These are phyloP conservation scores for Botia almorhae DNA, from an alignment of 2,797 vertebrate species.

Conservation along the genomic window DNA sequence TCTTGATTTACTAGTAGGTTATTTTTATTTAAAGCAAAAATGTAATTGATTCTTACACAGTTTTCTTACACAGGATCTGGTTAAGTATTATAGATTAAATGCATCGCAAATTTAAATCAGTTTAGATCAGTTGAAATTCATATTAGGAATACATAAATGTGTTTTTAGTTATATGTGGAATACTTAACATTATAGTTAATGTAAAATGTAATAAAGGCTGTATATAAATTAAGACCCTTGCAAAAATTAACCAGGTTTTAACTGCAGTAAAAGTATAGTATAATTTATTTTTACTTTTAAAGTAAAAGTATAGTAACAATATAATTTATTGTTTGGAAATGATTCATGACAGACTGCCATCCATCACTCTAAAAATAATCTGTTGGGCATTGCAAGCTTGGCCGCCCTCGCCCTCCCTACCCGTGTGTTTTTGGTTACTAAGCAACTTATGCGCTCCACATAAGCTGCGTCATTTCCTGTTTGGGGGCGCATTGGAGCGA, in stretches of 20 bases:
- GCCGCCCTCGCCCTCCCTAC: constrained; percentile 8
- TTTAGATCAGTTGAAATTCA: too few relatives aligned
- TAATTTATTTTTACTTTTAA: too few relatives aligned
- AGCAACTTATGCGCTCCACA: constrained; percentile 58
- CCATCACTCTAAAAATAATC: constrained; percentile 37
- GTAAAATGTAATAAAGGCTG: too few relatives aligned
- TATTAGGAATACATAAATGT: too few relatives aligned
- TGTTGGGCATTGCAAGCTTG: constrained; percentile 3
- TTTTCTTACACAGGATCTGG: background rate
- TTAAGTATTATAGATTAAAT: background rate
- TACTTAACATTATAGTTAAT: too few relatives aligned
- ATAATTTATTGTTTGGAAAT: background rate
- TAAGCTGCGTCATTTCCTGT: constrained; percentile 77
- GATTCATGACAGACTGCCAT: background rate
- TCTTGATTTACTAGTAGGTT: constrained; percentile 2
- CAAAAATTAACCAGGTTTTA: too few relatives aligned
- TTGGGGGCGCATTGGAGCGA: constrained; percentile 55
- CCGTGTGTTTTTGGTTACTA: constrained; percentile 60
- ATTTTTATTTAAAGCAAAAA: background rate
- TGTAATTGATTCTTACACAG: background rate
- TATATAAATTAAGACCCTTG: too few relatives aligned
- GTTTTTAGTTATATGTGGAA: too few relatives aligned
- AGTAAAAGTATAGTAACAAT: too few relatives aligned
- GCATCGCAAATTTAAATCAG: background rate
- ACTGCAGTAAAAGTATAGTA: too few relatives aligned